phyloP scores from a whole-genome alignment of 1,140 invertebrate genomes.

The Euwallacea similis region DNA sequence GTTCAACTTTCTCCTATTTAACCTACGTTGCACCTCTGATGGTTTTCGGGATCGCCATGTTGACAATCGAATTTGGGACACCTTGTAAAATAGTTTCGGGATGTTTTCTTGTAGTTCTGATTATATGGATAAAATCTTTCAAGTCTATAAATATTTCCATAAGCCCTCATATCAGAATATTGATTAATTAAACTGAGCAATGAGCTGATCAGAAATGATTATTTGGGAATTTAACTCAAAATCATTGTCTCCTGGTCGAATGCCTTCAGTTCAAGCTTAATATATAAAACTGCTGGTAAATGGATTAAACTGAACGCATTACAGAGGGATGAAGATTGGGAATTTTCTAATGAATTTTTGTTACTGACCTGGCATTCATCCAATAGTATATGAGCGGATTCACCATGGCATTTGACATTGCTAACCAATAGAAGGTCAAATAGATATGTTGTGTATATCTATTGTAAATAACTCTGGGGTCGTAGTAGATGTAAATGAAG shows the following conservation, averaged over 20 bases:
- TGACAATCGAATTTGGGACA: no score
- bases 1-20: no score
- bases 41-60: no score
- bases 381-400: slow-evolving; percentile 92
- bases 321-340: not conserved
- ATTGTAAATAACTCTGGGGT: slow-evolving; percentile 69
- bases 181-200: no score
- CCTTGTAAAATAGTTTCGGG: no score
- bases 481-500: slow-evolving; percentile 81
- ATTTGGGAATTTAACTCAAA: not conserved
- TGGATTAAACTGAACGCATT: not conserved
- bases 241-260: not conserved
- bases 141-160: no score
- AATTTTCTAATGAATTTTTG: not conserved
- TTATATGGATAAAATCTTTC: no score
- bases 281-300: not conserved
- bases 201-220: no score
- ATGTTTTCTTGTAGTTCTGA: no score
- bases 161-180: no score
- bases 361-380: slow-evolving; percentile 77
- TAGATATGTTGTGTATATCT: slow-evolving; percentile 80
- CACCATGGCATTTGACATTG: slow-evolving; percentile 91
- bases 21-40: no score
- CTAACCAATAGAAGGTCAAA: slow-evolving; percentile 86
- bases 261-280: not conserved